These are phyloP conservation scores for Ceraclea dissimilis DNA, from an alignment of 2,888 invertebrate species.

Conservation along the genomic window DNA sequence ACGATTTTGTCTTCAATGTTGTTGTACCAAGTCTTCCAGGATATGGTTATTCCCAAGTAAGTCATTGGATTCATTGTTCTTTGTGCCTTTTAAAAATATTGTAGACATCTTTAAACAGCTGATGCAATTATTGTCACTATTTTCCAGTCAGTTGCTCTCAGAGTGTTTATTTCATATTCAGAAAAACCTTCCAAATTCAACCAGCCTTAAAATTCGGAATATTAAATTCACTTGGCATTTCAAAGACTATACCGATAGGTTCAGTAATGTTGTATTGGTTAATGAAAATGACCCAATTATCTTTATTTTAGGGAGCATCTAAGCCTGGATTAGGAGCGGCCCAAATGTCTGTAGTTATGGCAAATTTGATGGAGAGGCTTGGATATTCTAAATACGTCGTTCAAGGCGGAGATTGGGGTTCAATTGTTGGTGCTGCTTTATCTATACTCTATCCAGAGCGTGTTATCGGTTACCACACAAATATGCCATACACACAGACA, in stretches of 20 bases:
- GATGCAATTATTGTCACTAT: no score
- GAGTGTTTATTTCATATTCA: no score
- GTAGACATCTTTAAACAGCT: no score
- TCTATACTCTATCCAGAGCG: constrained; percentile 54
- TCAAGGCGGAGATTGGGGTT: constrained; percentile 72
- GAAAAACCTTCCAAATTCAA: no score
- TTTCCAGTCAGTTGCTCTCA: no score
- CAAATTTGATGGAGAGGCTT: constrained; percentile 54
- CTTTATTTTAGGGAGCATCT: constrained; percentile 15
- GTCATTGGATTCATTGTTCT: background rate
- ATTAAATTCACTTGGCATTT: no score
- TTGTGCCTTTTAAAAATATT: background rate
- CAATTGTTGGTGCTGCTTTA: constrained; percentile 49
- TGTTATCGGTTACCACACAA: constrained; percentile 36
- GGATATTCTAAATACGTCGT: constrained; percentile 49
- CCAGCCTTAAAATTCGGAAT: no score
- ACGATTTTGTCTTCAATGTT: constrained; percentile 58
- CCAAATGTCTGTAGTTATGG: constrained; percentile 43
- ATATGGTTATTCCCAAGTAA: constrained; percentile 42
- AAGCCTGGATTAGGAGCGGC: constrained; percentile 45
- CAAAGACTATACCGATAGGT: no score
- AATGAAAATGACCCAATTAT: no score
- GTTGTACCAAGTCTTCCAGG: constrained; percentile 53
- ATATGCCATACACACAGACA: constrained; percentile 39
- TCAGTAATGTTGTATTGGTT: no score